These are phyloP conservation scores for Myotis daubentonii DNA, from an alignment of 2,797 vertebrate species.

Conservation along the genomic window DNA sequence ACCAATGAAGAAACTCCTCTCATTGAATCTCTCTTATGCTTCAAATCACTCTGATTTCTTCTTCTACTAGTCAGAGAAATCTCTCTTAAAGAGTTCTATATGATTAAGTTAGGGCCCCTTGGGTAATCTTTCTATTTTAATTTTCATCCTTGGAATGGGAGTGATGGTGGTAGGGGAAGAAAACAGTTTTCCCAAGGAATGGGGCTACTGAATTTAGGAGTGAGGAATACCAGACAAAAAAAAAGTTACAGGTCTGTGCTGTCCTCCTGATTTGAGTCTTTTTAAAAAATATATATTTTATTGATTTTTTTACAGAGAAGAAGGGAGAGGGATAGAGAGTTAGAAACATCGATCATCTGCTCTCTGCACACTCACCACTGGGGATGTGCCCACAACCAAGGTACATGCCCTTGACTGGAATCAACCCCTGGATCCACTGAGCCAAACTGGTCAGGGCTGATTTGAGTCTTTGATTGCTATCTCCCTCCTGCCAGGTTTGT, in stretches of 20 bases:
- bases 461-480: constrained; percentile 34
- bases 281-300: not conserved
- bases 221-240: constrained; percentile 29
- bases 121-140: not conserved
- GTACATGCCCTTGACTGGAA: too few species aligned
- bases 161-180: not conserved
- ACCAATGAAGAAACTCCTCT: not conserved
- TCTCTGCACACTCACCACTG: too few species aligned
- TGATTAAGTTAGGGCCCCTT: not conserved
- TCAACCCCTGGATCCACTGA: too few species aligned
- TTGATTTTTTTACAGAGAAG: too few species aligned
- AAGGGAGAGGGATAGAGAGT: too few species aligned
- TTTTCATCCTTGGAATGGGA: constrained; percentile 20
- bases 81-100: not conserved
- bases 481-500: constrained; percentile 27
- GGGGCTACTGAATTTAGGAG: constrained; percentile 18
- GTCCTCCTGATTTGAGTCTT: constrained; percentile 11
- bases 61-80: constrained; percentile 2
- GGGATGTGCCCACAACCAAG: too few species aligned
- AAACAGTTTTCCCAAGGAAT: not conserved
- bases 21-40: constrained; percentile 29
- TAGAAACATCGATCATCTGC: too few species aligned
- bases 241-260: constrained; percentile 11
- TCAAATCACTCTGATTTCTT: constrained; percentile 30
- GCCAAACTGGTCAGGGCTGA: not conserved